Conservation (phyloP, 2,797 vertebrate species). For the Furcifer pardalis region DNA sequence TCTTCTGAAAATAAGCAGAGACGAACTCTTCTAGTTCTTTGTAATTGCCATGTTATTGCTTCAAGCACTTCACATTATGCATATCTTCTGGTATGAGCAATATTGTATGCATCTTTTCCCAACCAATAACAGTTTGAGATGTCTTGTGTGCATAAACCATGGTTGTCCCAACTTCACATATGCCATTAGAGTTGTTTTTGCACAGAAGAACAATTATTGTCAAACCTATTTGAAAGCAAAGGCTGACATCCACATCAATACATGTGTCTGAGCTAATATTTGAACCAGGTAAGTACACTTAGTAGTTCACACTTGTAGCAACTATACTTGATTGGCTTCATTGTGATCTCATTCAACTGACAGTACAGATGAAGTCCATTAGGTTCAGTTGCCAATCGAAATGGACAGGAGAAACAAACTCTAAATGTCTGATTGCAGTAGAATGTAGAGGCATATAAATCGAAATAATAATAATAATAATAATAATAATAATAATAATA, state of each 20-base stretch:
- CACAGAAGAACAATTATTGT: neutral
- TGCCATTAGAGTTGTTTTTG: neutral
- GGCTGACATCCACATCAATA: neutral
- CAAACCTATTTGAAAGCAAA: neutral
- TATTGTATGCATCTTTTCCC: too few species aligned
- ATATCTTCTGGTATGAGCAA: too few species aligned
- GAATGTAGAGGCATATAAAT: too few species aligned
- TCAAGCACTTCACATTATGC: neutral
- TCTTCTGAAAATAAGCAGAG: neutral
- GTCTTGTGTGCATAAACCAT: too few species aligned
- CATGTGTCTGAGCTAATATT: neutral
- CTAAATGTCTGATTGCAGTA: neutral
- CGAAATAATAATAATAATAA: too few species aligned
- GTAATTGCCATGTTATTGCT: neutral
- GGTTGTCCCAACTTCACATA: too few species aligned
- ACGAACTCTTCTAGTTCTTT: neutral
- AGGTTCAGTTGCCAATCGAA: neutral
- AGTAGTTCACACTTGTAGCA: neutral
- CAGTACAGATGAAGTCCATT: neutral
- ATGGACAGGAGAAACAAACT: neutral
- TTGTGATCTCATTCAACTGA: neutral
- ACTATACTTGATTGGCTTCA: neutral
- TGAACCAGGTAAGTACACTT: neutral
- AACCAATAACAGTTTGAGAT: too few species aligned
- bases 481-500: too few species aligned